Evolutionary conservation across 2,113 vertebrate species (phyloP).

Genomic region (Nematolebias whitei): DNA sequence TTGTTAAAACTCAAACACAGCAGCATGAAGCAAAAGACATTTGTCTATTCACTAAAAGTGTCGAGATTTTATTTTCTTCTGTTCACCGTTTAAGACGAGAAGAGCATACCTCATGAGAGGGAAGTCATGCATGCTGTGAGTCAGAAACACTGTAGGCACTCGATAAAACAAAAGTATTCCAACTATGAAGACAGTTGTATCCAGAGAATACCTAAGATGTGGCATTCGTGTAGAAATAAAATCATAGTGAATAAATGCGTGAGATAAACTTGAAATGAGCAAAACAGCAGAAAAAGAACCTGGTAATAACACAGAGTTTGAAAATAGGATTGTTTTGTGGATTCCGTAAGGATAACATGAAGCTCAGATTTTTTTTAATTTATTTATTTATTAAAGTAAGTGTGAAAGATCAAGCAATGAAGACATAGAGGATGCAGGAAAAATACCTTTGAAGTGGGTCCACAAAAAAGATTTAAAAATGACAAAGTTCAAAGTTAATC

Average conservation of each 20-base stretch:
- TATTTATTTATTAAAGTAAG: no score
- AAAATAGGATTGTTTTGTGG: no score
- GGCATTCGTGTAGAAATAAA: constrained; percentile 14
- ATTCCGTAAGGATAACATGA: no score
- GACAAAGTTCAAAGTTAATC: not conserved
- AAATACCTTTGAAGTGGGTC: no score
- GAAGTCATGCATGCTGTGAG: not conserved
- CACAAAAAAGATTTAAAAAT: no score
- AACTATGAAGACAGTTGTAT: constrained; percentile 16
- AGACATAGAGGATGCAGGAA: no score
- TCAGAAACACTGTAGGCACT: constrained; percentile 6
- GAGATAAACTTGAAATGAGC: constrained; percentile 3
- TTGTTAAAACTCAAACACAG: constrained; percentile 13
- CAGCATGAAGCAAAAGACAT: not conserved
- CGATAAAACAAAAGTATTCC: not conserved
- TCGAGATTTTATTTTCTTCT: not conserved
- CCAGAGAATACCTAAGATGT: not conserved
- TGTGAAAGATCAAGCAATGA: no score
- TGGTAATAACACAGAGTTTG: no score
- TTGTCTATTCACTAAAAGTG: constrained; percentile 8
- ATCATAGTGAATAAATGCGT: constrained; percentile 1
- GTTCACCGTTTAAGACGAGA: constrained; percentile 4
- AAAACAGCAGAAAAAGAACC: not conserved
- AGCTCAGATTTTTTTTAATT: no score
- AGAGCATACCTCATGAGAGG: constrained; percentile 12